A percentile compares a stretch with the other conserved stretches of the same genome.
phyloP scores from a whole-genome alignment of 2,113 vertebrate species.

The Lontra canadensis region DNA sequence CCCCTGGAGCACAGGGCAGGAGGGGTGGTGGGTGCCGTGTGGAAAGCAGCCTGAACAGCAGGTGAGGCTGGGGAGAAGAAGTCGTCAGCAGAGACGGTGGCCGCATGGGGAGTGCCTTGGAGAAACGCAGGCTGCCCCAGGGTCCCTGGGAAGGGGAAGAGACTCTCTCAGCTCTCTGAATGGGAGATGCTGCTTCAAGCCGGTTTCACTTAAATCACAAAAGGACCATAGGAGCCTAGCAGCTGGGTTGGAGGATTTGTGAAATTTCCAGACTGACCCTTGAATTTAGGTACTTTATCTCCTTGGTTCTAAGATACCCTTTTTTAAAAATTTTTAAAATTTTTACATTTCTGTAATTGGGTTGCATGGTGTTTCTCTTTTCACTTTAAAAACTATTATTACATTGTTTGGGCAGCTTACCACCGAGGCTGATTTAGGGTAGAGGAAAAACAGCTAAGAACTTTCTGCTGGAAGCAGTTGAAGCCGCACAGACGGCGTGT shows the following conservation, averaged over 20 bases:
- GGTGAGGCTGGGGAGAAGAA: neutral
- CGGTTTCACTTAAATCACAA: neutral
- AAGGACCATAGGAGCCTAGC: neutral
- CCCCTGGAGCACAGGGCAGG: neutral
- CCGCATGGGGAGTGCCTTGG: too few species aligned
- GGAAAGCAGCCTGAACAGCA: neutral
- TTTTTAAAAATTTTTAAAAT: neutral
- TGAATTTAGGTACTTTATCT: neutral
- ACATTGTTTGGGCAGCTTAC: neutral
- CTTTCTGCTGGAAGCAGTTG: neutral
- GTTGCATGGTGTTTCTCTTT: neutral
- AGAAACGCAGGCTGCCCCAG: neutral
- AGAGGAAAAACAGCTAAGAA: neutral
- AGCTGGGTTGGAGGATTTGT: neutral
- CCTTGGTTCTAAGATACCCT: neutral
- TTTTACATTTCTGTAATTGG: neutral
- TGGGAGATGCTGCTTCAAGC: neutral
- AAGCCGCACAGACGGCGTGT: too few species aligned
- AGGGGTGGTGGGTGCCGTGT: accelerated
- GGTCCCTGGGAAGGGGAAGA: neutral
- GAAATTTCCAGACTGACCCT: neutral
- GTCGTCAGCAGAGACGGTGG: neutral
- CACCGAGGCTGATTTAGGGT: neutral
- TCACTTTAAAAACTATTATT: neutral
- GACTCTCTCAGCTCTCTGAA: neutral